phyloP scores from a whole-genome alignment of 2,797 vertebrate genomes.

The Hephaestus fuliginosus region DNA sequence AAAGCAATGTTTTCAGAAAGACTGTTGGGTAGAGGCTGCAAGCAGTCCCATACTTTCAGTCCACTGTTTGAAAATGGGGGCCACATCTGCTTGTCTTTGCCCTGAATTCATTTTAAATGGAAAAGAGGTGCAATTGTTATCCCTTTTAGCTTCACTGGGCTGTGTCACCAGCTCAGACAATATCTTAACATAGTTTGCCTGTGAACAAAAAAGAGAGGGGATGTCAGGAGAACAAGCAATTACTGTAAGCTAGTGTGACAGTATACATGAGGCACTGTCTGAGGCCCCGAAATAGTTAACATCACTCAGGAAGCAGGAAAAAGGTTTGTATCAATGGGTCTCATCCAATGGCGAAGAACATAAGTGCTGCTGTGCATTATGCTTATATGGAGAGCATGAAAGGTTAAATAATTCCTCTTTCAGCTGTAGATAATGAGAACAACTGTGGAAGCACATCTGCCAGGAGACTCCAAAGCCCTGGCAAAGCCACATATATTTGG shows the following conservation, averaged over 20 bases:
- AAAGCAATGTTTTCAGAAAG: conserved; percentile 29
- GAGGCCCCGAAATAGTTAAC: conserved; percentile 51
- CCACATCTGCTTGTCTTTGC: conserved; percentile 65
- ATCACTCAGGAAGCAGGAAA: conserved; percentile 30
- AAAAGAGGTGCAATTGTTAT: conserved; percentile 64
- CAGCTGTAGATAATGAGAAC: conserved; percentile 60
- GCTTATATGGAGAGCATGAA: conserved; percentile 51
- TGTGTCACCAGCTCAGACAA: conserved; percentile 57
- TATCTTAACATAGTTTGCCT: conserved; percentile 47
- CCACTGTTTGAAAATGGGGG: conserved; percentile 52
- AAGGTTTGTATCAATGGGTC: neutral
- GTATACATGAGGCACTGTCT: conserved; percentile 50
- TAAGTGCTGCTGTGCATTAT: conserved; percentile 56
- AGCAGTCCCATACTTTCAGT: conserved; percentile 39
- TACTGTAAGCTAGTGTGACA: conserved; percentile 65
- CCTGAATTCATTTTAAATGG: conserved; percentile 73
- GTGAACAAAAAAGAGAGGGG: conserved; percentile 36
- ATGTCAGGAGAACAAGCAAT: conserved; percentile 59
- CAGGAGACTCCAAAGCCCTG: conserved; percentile 53
- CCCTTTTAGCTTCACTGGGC: conserved; percentile 59
- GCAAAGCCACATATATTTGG: conserved; percentile 58
- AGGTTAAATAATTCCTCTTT: conserved; percentile 57
- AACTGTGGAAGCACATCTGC: conserved; percentile 63
- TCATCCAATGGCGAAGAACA: conserved; percentile 52
- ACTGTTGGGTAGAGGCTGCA: conserved; percentile 9